phyloP scores from a whole-genome alignment of 2,888 invertebrate species.

The Chloroclystis v-ata region DNA sequence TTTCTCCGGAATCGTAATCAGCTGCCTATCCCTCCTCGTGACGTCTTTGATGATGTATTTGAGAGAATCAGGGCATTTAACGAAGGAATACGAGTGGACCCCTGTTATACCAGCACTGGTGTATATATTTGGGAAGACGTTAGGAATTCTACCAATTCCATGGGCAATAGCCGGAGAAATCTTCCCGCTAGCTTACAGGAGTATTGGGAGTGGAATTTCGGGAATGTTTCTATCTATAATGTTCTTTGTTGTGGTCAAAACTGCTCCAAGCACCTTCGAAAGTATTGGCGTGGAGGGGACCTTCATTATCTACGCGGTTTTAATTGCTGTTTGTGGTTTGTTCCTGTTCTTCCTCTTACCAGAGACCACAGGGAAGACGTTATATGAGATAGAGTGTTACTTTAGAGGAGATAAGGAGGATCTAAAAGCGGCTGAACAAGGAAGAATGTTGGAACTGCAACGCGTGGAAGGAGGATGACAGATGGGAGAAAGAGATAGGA shows the following conservation, averaged over 20 bases:
- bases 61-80: slow-evolving; percentile 51
- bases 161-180: slow-evolving; percentile 86
- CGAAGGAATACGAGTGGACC: slow-evolving; percentile 57
- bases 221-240: slow-evolving; percentile 80
- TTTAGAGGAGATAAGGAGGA: slow-evolving; percentile 55
- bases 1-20: slow-evolving; percentile 78
- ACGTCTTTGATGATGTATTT: slow-evolving; percentile 66
- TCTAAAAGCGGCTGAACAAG: slow-evolving; percentile 43
- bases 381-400: slow-evolving; percentile 81
- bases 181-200: slow-evolving; percentile 80
- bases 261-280: slow-evolving; percentile 76
- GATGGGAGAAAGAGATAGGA: slow-evolving; percentile 34
- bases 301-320: slow-evolving; percentile 78
- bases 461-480: slow-evolving; percentile 63
- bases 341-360: slow-evolving; percentile 80
- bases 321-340: slow-evolving; percentile 74
- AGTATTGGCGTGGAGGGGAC: slow-evolving; percentile 76
- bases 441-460: slow-evolving; percentile 59
- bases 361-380: slow-evolving; percentile 82
- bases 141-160: slow-evolving; percentile 81
- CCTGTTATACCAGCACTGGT: slow-evolving; percentile 71
- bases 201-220: slow-evolving; percentile 81
- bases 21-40: slow-evolving; percentile 73
- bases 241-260: slow-evolving; percentile 82
- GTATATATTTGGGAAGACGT: slow-evolving; percentile 77